Conservation (phyloP, 2,797 vertebrate genomes). For the Mus caroli region DNA sequence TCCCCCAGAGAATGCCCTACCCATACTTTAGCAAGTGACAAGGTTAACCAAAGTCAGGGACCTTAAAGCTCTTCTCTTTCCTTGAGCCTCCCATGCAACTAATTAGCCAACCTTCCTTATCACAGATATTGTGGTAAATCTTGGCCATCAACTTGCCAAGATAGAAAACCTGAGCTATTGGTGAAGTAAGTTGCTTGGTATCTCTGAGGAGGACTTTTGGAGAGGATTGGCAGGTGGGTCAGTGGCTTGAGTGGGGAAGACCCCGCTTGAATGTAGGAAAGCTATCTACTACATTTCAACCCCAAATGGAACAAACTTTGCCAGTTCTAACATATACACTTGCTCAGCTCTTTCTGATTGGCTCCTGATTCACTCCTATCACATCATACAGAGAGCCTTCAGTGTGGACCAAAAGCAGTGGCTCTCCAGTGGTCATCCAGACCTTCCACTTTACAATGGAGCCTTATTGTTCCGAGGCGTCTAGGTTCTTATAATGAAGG, state of each 20-base stretch:
- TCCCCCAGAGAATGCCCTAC: neutral
- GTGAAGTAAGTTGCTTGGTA: neutral
- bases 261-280: neutral
- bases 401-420: neutral
- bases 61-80: neutral
- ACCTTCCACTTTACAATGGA: neutral
- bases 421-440: neutral
- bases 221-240: neutral
- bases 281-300: neutral
- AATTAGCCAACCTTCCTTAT: slow-evolving; percentile 9
- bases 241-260: neutral
- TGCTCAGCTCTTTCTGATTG: neutral
- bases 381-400: neutral
- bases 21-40: neutral
- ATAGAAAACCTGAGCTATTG: neutral
- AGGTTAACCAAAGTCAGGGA: neutral
- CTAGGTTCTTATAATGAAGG: no score
- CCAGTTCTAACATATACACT: no score
- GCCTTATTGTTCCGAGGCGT: neutral
- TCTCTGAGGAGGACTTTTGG: neutral
- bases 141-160: neutral
- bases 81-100: neutral
- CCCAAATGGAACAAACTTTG: no score
- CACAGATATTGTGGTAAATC: no score
- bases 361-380: neutral